These are phyloP conservation scores for Drosophila kokeensis DNA, from an alignment of 2,888 invertebrate species.

Conservation along the genomic window DNA sequence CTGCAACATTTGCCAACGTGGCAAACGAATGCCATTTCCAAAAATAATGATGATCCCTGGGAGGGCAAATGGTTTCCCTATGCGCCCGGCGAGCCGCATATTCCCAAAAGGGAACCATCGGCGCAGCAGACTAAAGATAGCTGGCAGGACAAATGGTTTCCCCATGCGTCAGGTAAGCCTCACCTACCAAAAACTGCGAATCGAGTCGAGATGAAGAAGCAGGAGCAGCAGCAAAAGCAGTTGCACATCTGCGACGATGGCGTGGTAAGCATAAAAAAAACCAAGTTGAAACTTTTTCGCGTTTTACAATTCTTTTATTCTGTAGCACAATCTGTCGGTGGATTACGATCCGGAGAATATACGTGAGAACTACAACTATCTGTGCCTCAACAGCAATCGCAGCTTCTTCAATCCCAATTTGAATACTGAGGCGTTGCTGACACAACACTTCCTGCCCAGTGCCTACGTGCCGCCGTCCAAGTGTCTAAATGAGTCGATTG, in stretches of 20 bases:
- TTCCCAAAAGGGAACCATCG: constrained; percentile 9
- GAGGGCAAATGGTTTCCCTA: constrained; percentile 75
- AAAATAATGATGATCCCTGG: constrained; percentile 35
- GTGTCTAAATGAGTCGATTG: constrained; percentile 89
- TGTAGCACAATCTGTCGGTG: constrained; percentile 45
- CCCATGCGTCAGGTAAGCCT: constrained; percentile 50
- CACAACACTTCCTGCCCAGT: constrained; percentile 87
- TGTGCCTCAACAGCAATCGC: constrained; percentile 87
- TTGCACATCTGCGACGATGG: constrained; percentile 88
- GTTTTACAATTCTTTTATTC: not conserved
- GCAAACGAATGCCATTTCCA: not conserved
- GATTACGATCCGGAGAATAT: constrained; percentile 78
- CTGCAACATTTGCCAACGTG: constrained; percentile 47
- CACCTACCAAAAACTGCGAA: constrained; percentile 1
- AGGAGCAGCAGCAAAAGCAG: constrained; percentile 1
- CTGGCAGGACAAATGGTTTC: constrained; percentile 75
- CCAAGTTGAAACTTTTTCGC: not conserved
- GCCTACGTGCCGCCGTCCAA: constrained; percentile 88
- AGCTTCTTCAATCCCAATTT: constrained; percentile 85
- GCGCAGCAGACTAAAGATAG: constrained; percentile 6
- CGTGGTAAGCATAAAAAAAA: constrained; percentile 85
- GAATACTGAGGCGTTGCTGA: constrained; percentile 85
- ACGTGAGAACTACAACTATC: constrained; percentile 84
- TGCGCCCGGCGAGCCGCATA: constrained; percentile 60
- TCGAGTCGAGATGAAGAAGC: not conserved